Percentiles rank a stretch among this genome's conserved stretches.
Conservation (phyloP, 2,113 vertebrate genomes). For the Hemiprocne comata region DNA sequence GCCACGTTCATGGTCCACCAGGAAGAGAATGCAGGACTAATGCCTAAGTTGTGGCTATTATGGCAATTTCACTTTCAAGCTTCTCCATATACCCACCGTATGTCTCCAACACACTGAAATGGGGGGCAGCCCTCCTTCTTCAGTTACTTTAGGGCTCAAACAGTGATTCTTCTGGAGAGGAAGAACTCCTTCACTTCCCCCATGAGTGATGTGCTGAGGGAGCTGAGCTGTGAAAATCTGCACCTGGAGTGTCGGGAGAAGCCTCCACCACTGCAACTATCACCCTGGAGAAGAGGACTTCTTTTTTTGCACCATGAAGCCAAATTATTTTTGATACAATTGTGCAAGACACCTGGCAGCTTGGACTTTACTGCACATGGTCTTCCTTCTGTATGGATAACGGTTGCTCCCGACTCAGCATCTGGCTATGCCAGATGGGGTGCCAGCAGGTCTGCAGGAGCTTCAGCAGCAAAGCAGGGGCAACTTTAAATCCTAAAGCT, state of each 20-base stretch:
- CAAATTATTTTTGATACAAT: background rate
- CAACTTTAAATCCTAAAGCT: background rate
- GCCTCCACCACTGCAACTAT: background rate
- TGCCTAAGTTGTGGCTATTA: background rate
- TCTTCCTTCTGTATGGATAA: background rate
- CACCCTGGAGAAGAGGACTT: background rate
- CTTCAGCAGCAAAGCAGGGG: background rate
- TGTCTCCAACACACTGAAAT: background rate
- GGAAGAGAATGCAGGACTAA: background rate
- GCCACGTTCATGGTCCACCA: background rate
- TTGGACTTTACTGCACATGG: rapidly evolving
- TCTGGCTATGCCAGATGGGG: background rate
- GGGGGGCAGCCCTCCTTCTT: background rate
- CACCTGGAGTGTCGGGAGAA: background rate
- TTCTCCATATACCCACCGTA: background rate
- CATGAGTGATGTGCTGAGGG: background rate
- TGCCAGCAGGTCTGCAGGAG: background rate
- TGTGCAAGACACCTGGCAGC: background rate
- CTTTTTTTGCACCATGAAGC: background rate
- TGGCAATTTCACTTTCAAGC: background rate
- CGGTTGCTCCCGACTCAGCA: background rate
- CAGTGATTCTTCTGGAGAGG: background rate
- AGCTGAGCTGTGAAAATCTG: background rate
- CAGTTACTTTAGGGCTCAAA: background rate
- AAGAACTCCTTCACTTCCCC: background rate